phyloP scores from a whole-genome alignment of 2,113 vertebrate species.

The Etheostoma spectabile region DNA sequence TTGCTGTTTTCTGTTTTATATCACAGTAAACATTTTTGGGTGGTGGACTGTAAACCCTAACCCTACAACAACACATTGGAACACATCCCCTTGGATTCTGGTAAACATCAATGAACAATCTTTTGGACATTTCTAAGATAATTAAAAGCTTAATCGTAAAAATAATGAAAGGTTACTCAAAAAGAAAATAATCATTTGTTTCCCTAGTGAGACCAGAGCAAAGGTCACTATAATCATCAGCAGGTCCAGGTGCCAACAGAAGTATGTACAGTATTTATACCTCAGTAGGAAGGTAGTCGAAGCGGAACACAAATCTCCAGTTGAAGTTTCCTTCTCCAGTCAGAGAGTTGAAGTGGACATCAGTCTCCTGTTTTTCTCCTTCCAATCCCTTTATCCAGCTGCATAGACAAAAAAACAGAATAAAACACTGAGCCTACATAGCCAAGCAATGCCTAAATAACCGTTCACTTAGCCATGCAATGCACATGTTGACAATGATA shows the following conservation, averaged over 20 bases:
- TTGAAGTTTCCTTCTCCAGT: slow-evolving; percentile 98
- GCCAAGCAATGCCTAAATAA: too few species aligned
- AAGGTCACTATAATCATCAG: neutral
- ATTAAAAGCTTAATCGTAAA: neutral
- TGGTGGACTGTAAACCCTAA: too few species aligned
- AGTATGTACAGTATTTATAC: slow-evolving; percentile 6
- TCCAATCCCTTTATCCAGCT: slow-evolving; percentile 95
- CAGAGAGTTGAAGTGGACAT: slow-evolving; percentile 96
- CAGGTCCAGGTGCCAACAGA: neutral
- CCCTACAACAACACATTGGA: too few species aligned
- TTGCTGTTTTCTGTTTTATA: too few species aligned
- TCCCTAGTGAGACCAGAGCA: neutral
- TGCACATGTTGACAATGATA: too few species aligned
- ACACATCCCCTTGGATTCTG: neutral
- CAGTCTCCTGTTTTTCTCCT: slow-evolving; percentile 94
- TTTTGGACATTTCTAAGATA: neutral
- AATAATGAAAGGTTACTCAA: neutral
- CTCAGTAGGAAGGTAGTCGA: slow-evolving; percentile 93
- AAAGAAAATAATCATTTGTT: neutral
- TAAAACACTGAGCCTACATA: neutral
- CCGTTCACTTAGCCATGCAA: too few species aligned
- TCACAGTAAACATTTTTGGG: too few species aligned
- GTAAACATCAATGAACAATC: neutral
- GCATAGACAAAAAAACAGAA: slow-evolving; percentile 28
- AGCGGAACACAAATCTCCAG: slow-evolving; percentile 93